Percentiles rank a stretch among this genome's conserved stretches.
phyloP scores from a whole-genome alignment of 2,113 vertebrate species.

The Sylvietta virens region DNA sequence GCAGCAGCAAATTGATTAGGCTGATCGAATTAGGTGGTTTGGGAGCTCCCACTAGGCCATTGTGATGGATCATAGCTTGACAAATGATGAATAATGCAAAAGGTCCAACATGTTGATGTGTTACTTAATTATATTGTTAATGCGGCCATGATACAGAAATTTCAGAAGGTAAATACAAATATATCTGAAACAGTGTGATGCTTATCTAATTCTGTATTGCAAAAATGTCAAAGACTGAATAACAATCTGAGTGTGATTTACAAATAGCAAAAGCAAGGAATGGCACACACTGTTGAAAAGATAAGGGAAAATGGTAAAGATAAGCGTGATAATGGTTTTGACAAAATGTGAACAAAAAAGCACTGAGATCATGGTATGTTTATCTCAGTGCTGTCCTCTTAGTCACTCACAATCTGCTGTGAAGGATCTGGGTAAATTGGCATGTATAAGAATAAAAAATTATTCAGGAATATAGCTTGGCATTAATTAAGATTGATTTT shows the following conservation, averaged over 20 bases:
- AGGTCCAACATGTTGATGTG: neutral
- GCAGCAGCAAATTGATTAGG: neutral
- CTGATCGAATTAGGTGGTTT: neutral
- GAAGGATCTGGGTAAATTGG: neutral
- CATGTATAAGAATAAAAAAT: neutral
- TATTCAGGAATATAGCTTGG: neutral
- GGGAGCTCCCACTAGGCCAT: neutral
- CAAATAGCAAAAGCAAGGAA: neutral
- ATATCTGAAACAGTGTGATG: neutral
- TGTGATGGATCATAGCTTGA: neutral
- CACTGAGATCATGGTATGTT: neutral
- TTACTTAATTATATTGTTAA: neutral
- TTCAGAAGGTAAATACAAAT: neutral
- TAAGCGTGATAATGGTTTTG: neutral
- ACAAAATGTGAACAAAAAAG: neutral
- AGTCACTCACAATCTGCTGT: neutral
- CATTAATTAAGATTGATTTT: neutral
- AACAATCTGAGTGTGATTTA: neutral
- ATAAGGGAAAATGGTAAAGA: neutral
- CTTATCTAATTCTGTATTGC: neutral
- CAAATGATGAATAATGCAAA: neutral
- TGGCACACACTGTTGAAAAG: neutral
- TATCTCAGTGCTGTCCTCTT: neutral
- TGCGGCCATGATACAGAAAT: neutral
- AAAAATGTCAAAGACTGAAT: neutral